phyloP scores from a whole-genome alignment of 1,140 invertebrate species.

The Orchestia grillus region DNA sequence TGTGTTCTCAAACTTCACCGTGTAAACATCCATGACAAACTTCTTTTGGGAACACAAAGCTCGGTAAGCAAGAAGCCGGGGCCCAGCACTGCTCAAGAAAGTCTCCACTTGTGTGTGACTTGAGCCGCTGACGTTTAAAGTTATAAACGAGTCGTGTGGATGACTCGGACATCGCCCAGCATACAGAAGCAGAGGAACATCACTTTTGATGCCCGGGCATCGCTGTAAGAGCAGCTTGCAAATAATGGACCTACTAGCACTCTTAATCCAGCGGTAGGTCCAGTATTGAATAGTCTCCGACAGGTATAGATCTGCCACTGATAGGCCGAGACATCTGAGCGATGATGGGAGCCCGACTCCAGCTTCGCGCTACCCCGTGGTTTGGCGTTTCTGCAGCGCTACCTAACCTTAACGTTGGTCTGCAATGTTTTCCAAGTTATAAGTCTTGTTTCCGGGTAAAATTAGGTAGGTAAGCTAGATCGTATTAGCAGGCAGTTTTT shows the following conservation, averaged over 20 bases:
- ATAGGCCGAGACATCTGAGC: conserved; percentile 37
- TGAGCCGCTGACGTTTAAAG: not conserved
- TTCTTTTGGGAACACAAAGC: not conserved
- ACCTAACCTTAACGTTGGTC: not conserved
- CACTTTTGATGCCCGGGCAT: conserved; percentile 29
- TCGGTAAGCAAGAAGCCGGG: not conserved
- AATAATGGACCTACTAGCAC: conserved; percentile 41
- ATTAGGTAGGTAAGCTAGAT: not conserved
- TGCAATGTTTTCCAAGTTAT: not conserved
- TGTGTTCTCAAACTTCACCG: not conserved
- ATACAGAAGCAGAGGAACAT: conserved; percentile 40
- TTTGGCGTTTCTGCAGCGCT: not conserved
- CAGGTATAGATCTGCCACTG: conserved; percentile 52
- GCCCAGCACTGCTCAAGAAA: not conserved
- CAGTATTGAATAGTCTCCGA: conserved; percentile 48
- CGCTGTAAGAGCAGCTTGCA: conserved; percentile 22
- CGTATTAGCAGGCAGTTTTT: not conserved
- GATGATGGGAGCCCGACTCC: conserved; percentile 13
- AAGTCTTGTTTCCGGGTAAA: not conserved
- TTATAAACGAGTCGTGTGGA: conserved; percentile 34
- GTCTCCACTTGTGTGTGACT: conserved; percentile 37
- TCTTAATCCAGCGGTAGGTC: conserved; percentile 28
- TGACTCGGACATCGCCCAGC: conserved; percentile 21
- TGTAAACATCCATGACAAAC: not conserved
- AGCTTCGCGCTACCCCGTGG: conserved; percentile 1